These are phyloP conservation scores for Cephus pulcher DNA, from an alignment of 2,888 invertebrate species.

Conservation along the genomic window DNA sequence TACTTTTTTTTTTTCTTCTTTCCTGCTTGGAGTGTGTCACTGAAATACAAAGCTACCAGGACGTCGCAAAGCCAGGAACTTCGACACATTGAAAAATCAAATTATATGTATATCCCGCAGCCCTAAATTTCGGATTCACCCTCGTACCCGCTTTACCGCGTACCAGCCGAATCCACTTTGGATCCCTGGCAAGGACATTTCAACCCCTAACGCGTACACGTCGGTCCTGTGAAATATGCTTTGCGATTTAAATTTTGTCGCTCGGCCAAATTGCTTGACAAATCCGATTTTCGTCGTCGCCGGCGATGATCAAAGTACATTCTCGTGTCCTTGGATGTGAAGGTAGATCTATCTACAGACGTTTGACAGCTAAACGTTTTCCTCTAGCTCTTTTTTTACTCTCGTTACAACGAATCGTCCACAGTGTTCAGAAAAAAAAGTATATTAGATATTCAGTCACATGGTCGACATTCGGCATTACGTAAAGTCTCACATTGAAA, in stretches of 20 bases:
- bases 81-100: conserved; percentile 52
- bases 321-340: neutral
- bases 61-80: no score
- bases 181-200: conserved; percentile 54
- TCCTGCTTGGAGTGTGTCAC: no score
- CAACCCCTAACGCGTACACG: conserved; percentile 27
- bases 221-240: conserved; percentile 48
- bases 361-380: no score
- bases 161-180: conserved; percentile 63
- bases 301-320: conserved; percentile 8
- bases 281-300: conserved; percentile 54
- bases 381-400: no score
- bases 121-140: conserved; percentile 62
- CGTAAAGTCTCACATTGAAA: no score
- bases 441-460: no score
- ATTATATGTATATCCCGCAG: conserved; percentile 45
- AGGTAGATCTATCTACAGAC: neutral
- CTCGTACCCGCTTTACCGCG: conserved; percentile 56
- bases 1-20: no score
- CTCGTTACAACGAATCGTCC: no score
- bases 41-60: no score
- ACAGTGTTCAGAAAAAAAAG: no score
- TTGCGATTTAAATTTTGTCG: conserved; percentile 66
- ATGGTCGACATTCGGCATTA: no score
- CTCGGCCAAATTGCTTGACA: conserved; percentile 60